A percentile compares a stretch with the other conserved stretches of the same genome.
Evolutionary conservation across 2,888 invertebrate genomes (phyloP).

Genomic region (Polydrusus pterygomalis): DNA sequence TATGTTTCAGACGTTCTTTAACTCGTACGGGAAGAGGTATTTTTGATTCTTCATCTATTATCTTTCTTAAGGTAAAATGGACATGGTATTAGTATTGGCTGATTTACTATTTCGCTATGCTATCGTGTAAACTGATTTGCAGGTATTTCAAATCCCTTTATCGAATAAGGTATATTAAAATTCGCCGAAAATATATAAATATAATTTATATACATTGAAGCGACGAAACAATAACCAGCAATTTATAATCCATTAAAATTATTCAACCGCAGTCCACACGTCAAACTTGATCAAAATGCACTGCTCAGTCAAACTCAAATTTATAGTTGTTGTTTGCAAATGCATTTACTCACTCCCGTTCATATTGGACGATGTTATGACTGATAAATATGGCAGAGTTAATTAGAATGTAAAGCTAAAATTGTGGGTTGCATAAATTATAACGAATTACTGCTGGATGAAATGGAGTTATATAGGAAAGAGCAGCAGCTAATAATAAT

Average conservation of each 20-base stretch:
- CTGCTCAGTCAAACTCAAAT: slow-evolving; percentile 41
- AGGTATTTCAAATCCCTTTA: too few species aligned
- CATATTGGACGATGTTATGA: slow-evolving; percentile 33
- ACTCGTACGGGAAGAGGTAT: too few species aligned
- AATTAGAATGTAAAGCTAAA: slow-evolving; percentile 31
- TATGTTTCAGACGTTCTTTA: too few species aligned
- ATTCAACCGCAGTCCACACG: background rate
- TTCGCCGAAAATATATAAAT: background rate
- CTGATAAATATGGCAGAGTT: slow-evolving; percentile 41
- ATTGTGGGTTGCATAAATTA: slow-evolving; percentile 33
- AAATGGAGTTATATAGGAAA: background rate
- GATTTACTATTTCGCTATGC: too few species aligned
- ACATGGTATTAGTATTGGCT: too few species aligned
- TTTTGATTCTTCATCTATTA: too few species aligned
- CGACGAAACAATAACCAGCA: background rate
- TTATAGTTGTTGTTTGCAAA: slow-evolving; percentile 41
- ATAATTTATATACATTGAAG: background rate
- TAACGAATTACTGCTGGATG: background rate
- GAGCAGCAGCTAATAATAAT: too few species aligned
- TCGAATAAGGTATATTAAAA: too few species aligned
- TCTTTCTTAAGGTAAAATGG: too few species aligned
- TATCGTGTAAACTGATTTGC: too few species aligned
- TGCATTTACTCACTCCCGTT: slow-evolving; percentile 39
- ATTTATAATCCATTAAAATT: background rate
- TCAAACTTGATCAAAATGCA: slow-evolving; percentile 48